Evolutionary conservation across 2,888 invertebrate species (phyloP), one percentile per base, ranked within the genome.

Genomic region (Eristalinus aeneus): DNA sequence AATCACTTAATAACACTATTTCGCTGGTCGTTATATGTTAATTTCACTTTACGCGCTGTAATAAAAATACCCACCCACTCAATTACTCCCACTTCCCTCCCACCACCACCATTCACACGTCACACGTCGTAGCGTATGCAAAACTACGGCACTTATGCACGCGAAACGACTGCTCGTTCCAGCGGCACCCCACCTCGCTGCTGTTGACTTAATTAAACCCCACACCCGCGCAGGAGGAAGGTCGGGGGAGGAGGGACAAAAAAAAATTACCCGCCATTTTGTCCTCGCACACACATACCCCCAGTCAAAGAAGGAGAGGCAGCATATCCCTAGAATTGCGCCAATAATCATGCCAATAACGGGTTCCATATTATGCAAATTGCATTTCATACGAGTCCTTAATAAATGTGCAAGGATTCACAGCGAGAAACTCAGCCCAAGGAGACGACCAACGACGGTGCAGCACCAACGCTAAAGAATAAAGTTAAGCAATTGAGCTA

Each of bases 281-380:
- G 75, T 53, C 65, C 64, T 31, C 56, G 2, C 10, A 2, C 58
- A 65, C 56, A n/a, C 22, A 68, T 68, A 9, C 27, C 27, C 27
- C 2, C 20, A 72, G n/a, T 63, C 2, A 63, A 12, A 69, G 53
- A 9, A 77, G 36, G 11, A 46, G 53, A 64, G 60, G 39, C 67
- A 65, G 39, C 67, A 79, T 68, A 71, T 84, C 63, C 60, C 54
- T 23, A 72, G 75, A 75, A 84, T 72, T 76, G 75, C 71, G 75
- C 78, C 81, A 86, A 86, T 86, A 86, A 86, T 86, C 86, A 86
- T 82, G 86, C 86, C 86, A 86, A 86, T 86, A 86, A 82, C 86
- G 76, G 81, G 73, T 71, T 65, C 63, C 61, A 71, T 77, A 74
- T 71, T 82, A 86, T 82, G 81, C 81, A 86, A 86, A 82, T 86